phyloP scores from a whole-genome alignment of 1,140 invertebrate species.

The Hyles vespertilio region DNA sequence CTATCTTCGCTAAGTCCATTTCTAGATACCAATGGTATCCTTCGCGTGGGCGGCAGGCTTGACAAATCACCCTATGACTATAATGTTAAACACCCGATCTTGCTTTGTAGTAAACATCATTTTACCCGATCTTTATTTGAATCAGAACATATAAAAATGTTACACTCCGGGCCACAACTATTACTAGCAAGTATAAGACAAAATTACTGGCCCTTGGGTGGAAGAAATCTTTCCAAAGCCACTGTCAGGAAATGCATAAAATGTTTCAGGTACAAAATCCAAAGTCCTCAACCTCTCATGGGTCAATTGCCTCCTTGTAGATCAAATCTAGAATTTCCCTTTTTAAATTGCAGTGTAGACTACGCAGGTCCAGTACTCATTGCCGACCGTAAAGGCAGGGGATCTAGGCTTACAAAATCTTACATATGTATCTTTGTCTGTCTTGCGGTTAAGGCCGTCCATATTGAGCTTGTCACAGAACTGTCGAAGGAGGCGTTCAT shows the following conservation, averaged over 20 bases:
- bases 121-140: constrained; percentile 1
- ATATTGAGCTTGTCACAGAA: background rate
- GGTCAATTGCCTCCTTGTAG: background rate
- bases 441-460: background rate
- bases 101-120: constrained; percentile 16
- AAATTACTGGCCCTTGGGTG: background rate
- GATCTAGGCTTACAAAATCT: background rate
- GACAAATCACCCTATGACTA: constrained; percentile 21
- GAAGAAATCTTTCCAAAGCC: background rate
- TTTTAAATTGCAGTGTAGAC: background rate
- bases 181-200: background rate
- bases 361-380: background rate
- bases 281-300: background rate
- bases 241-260: background rate
- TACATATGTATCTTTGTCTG: constrained; percentile 1
- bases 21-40: constrained; percentile 18
- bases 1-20: constrained; percentile 23
- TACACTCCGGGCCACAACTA: background rate
- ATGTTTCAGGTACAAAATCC: background rate
- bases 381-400: background rate
- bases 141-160: background rate
- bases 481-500: background rate
- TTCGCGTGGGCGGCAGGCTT: constrained; percentile 29
- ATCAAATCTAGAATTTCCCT: background rate
- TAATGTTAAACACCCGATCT: constrained; percentile 23